Evolutionary conservation across 2,113 vertebrate species (phyloP).

Genomic region (Pungitius pungitius): DNA sequence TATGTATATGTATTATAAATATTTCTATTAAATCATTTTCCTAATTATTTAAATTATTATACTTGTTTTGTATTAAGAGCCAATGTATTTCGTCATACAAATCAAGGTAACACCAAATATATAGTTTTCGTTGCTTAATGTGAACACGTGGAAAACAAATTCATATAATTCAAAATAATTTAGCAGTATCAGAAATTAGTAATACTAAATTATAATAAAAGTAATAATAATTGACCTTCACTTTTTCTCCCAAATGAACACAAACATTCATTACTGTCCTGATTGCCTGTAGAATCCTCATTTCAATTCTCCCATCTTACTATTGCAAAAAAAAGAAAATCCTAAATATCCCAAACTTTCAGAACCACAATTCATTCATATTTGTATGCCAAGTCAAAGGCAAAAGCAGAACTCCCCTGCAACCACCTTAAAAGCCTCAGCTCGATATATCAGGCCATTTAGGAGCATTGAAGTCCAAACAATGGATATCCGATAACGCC

Average conservation of each 20-base stretch:
- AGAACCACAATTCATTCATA: constrained; percentile 75
- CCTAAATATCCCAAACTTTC: constrained; percentile 83
- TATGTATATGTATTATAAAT: not conserved
- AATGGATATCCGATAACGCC: constrained; percentile 84
- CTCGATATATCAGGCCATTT: constrained; percentile 84
- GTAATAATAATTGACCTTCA: constrained; percentile 37
- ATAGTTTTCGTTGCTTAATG: constrained; percentile 67
- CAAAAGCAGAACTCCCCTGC: constrained; percentile 80
- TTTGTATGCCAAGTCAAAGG: constrained; percentile 79
- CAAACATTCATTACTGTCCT: constrained; percentile 57
- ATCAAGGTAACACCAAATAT: constrained; percentile 61
- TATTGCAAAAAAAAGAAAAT: constrained; percentile 57
- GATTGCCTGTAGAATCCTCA: constrained; percentile 66
- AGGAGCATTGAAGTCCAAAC: constrained; percentile 82
- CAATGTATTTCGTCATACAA: constrained; percentile 59
- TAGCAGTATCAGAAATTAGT: too few relatives aligned
- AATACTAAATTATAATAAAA: too few relatives aligned
- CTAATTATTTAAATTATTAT: not conserved
- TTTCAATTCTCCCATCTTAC: constrained; percentile 63
- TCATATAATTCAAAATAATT: constrained; percentile 78
- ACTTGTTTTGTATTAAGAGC: constrained; percentile 17
- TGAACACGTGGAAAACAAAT: constrained; percentile 58
- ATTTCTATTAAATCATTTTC: not conserved
- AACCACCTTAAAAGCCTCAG: constrained; percentile 83
- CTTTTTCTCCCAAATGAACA: constrained; percentile 29